Evolutionary conservation across 2,113 vertebrate species (phyloP).

Genomic region (Onychorhynchus coronatus): DNA sequence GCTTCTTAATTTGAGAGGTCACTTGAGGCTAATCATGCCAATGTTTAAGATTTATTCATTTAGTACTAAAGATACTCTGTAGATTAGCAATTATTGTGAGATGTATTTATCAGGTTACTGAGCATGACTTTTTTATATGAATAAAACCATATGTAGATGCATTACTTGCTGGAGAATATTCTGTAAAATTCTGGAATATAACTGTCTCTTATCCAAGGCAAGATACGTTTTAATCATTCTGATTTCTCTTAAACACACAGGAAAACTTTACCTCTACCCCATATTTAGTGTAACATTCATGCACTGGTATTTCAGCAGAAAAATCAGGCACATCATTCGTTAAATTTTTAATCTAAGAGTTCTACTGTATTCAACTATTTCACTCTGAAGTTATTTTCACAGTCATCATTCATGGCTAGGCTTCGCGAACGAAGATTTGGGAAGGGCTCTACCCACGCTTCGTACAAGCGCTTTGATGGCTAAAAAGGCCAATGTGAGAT

Average conservation of each 20-base stretch:
- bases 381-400: neutral
- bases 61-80: neutral
- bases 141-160: neutral
- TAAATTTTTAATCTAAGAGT: neutral
- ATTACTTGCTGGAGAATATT: neutral
- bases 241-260: neutral
- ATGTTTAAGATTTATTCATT: neutral
- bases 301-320: neutral
- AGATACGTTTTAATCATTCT: neutral
- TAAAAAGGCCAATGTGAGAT: too few species aligned
- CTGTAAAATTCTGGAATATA: neutral
- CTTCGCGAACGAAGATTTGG: too few species aligned
- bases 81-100: neutral
- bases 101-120: conserved; percentile 8
- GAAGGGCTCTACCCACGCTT: too few species aligned
- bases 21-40: neutral
- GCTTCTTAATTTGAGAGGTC: neutral
- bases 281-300: neutral
- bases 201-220: neutral
- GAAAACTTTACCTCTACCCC: neutral
- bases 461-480: too few species aligned
- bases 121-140: neutral
- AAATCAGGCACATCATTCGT: neutral
- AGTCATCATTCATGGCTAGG: too few species aligned
- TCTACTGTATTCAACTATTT: neutral